phyloP scores from a whole-genome alignment of 2,113 vertebrate genomes.

The Psilopsiagon aurifrons region DNA sequence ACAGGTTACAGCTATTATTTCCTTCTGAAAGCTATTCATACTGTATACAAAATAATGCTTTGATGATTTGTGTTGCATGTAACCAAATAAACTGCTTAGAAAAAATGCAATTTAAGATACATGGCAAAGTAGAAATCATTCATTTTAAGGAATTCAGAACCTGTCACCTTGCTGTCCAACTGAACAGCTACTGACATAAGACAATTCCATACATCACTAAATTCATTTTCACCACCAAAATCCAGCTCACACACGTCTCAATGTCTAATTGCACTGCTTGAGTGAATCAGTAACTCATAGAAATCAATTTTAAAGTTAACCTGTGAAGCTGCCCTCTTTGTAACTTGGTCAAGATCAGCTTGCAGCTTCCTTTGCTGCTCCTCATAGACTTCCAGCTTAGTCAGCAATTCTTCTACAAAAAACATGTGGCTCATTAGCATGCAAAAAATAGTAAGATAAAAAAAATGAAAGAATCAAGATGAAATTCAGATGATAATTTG shows the following conservation, averaged over 20 bases:
- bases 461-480: neutral
- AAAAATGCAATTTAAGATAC: neutral
- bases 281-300: neutral
- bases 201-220: neutral
- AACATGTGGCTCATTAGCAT: neutral
- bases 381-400: slow-evolving; percentile 86
- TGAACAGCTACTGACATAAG: neutral
- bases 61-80: neutral
- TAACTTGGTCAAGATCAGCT: slow-evolving; percentile 89
- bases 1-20: neutral
- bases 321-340: slow-evolving; percentile 89
- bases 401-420: slow-evolving; percentile 81
- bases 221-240: neutral
- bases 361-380: slow-evolving; percentile 89
- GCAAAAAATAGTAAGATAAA: neutral
- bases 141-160: neutral
- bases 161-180: neutral
- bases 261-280: neutral
- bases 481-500: neutral
- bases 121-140: neutral
- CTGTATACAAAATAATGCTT: neutral
- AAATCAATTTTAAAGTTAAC: slow-evolving; percentile 54
- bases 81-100: neutral
- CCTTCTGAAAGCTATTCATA: neutral
- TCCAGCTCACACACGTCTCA: neutral